Evolutionary conservation across 2,888 invertebrate species (phyloP).

Genomic region (Liodrosophila aerea): DNA sequence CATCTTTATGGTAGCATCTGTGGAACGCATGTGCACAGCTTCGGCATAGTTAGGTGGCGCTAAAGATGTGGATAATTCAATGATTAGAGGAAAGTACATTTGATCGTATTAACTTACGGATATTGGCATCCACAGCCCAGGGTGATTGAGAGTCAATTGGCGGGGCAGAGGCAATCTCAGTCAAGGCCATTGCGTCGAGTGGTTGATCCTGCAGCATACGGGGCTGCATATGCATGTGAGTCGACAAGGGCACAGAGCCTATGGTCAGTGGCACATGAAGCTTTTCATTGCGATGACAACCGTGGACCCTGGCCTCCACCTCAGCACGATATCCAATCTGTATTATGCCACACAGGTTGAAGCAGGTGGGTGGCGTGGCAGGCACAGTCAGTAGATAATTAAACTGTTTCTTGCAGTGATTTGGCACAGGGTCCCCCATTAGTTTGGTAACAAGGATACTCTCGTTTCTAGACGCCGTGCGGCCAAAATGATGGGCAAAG

Average conservation of each 20-base stretch:
- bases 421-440: slow-evolving; percentile 58
- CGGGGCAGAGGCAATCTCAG: slow-evolving; percentile 20
- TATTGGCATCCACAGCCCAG: slow-evolving; percentile 54
- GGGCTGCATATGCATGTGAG: slow-evolving; percentile 36
- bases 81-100: too few relatives aligned
- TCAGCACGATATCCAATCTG: slow-evolving; percentile 76
- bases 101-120: slow-evolving; percentile 50
- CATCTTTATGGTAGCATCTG: background rate
- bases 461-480: slow-evolving; percentile 47
- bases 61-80: slow-evolving; percentile 24
- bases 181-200: slow-evolving; percentile 29
- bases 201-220: slow-evolving; percentile 12
- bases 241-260: slow-evolving; percentile 77
- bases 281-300: slow-evolving; percentile 63
- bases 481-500: slow-evolving; percentile 41
- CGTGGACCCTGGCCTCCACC: slow-evolving; percentile 69
- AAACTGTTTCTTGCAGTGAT: slow-evolving; percentile 67
- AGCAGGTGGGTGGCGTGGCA: slow-evolving; percentile 79
- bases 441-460: slow-evolving; percentile 61
- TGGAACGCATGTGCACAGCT: slow-evolving; percentile 70
- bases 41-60: slow-evolving; percentile 80
- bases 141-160: slow-evolving; percentile 26
- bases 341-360: slow-evolving; percentile 69
- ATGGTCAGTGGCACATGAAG: slow-evolving; percentile 75
- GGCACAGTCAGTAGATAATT: slow-evolving; percentile 72